phyloP scores from a whole-genome alignment of 2,113 vertebrate genomes.

The Theristicus caerulescens region DNA sequence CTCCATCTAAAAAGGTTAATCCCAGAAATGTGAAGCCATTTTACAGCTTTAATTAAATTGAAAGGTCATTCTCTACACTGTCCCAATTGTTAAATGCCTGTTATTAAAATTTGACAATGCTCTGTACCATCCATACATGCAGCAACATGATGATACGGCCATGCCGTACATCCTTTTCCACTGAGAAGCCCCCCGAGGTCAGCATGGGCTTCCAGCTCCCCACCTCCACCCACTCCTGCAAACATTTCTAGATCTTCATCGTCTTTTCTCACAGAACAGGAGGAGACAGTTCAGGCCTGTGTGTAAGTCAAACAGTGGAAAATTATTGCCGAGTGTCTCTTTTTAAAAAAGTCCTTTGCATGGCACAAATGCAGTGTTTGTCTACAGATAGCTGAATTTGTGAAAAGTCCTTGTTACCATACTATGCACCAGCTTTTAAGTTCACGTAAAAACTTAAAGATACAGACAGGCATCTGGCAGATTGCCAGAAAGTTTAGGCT shows the following conservation, averaged over 20 bases:
- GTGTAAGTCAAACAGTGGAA: not conserved
- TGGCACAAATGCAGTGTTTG: not conserved
- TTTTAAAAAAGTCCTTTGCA: not conserved
- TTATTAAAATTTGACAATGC: conserved; percentile 5
- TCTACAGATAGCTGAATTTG: not conserved
- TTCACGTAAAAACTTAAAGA: not conserved
- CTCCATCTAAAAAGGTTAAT: conserved; percentile 53
- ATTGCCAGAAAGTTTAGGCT: not conserved
- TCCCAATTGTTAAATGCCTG: conserved; percentile 29
- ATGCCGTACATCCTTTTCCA: not conserved
- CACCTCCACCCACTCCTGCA: not conserved
- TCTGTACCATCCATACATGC: not conserved
- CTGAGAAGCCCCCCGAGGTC: not conserved
- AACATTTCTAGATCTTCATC: not conserved
- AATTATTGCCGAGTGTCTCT: not conserved
- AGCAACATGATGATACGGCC: not conserved
- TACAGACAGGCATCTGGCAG: not conserved
- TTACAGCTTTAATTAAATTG: conserved; percentile 46
- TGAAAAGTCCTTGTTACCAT: not conserved
- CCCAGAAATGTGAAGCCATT: conserved; percentile 52
- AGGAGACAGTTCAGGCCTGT: not conserved
- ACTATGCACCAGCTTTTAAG: not conserved
- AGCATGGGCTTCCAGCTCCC: not conserved
- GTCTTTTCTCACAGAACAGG: not conserved
- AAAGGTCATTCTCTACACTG: conserved; percentile 43